Evolutionary conservation across 2,797 vertebrate species (phyloP).

Genomic region (Podarcis siculus): DNA sequence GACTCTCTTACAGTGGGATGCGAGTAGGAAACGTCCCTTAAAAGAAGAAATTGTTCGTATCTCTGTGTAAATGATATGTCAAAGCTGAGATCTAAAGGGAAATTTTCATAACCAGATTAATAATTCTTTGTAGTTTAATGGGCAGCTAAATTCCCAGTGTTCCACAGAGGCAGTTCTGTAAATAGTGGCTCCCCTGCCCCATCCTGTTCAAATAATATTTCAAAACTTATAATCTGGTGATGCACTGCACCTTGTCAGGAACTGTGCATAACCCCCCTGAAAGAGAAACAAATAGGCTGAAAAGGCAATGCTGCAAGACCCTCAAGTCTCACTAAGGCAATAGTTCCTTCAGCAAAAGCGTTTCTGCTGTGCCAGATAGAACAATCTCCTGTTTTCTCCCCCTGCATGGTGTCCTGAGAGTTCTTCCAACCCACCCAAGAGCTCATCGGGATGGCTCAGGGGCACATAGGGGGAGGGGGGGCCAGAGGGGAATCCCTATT

Average conservation of each 20-base stretch:
- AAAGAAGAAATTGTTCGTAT: conserved; percentile 52
- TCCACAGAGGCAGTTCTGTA: not conserved
- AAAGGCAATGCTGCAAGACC: no score
- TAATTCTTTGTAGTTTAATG: conserved; percentile 2
- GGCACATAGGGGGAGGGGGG: no score
- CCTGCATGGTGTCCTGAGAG: no score
- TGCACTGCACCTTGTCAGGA: not conserved
- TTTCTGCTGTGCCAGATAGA: no score
- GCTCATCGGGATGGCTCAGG: no score
- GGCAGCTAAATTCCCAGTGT: conserved; percentile 23
- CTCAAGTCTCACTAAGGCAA: no score
- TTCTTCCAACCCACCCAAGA: no score
- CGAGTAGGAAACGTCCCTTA: conserved; percentile 50
- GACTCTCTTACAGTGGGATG: conserved; percentile 52
- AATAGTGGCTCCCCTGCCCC: not conserved
- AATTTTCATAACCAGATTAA: conserved; percentile 22
- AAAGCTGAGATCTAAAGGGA: conserved; percentile 21
- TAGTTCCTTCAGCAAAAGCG: no score
- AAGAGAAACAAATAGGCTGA: no score
- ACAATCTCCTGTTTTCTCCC: no score
- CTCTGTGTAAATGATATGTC: conserved; percentile 46
- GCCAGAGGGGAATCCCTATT: no score
- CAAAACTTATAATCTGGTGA: not conserved
- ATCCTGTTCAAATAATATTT: not conserved
- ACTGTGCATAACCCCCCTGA: not conserved